Evolutionary conservation across 2,797 vertebrate genomes (phyloP).

Genomic region (Remorina albescens): DNA sequence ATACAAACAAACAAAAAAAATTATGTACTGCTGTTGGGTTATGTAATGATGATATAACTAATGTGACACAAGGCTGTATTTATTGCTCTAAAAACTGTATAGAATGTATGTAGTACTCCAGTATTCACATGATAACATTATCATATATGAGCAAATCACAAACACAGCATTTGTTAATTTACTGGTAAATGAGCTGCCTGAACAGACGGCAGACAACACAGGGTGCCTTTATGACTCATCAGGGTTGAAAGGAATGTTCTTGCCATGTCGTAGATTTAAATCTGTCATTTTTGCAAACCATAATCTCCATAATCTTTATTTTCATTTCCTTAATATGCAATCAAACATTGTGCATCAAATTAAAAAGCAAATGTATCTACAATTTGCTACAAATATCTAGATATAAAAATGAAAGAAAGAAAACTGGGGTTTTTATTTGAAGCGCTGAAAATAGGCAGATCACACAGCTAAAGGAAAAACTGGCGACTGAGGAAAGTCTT

Average conservation of each 20-base stretch:
- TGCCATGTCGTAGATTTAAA: conserved; percentile 43
- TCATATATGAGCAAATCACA: conserved; percentile 8
- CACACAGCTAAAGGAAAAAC: not conserved
- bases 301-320: conserved; percentile 8
- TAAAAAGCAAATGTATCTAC: not conserved
- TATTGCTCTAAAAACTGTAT: not conserved
- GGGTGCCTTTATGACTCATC: conserved; percentile 69
- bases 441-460: not conserved
- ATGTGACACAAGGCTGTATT: not conserved
- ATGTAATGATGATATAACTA: not conserved
- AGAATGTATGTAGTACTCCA: not conserved
- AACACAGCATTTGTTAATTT: conserved; percentile 37
- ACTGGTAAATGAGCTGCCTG: conserved; percentile 38
- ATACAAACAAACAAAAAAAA: too few relatives aligned
- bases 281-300: conserved; percentile 27
- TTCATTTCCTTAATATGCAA: conserved; percentile 24
- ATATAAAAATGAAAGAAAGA: not conserved
- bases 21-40: not conserved
- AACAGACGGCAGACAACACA: conserved; percentile 72
- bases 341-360: not conserved
- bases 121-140: not conserved
- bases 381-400: not conserved
- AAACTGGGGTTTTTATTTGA: not conserved
- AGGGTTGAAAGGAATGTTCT: conserved; percentile 41
- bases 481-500: not conserved